Evolutionary conservation across 2,113 vertebrate species (phyloP).

Genomic region (Actenoides hombroni): DNA sequence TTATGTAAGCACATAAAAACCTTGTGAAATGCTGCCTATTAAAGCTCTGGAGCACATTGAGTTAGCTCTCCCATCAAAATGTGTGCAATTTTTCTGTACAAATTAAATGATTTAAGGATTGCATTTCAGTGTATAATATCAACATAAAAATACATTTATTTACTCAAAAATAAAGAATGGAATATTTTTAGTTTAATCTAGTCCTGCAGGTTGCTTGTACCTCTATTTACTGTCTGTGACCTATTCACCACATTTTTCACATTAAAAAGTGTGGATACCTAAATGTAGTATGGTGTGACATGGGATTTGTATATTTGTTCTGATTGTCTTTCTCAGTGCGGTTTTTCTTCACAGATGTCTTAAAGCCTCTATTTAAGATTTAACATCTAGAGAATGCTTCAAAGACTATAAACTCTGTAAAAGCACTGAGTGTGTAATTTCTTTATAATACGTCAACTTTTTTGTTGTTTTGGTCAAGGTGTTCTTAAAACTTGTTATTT

Average conservation of each 20-base stretch:
- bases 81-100: not conserved
- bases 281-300: not conserved
- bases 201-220: not conserved
- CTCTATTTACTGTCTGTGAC: not conserved
- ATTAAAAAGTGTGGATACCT: not conserved
- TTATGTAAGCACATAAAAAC: not conserved
- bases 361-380: not conserved
- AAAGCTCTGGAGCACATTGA: not conserved
- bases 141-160: not conserved
- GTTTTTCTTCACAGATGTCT: not conserved
- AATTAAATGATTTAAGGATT: not conserved
- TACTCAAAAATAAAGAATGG: not conserved
- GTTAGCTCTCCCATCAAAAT: not conserved
- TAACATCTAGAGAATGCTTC: not conserved
- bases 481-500: not conserved
- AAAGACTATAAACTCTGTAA: not conserved
- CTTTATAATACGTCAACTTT: not conserved
- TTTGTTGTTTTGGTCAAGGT: not conserved
- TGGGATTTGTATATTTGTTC: not conserved
- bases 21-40: not conserved
- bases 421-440: not conserved
- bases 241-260: not conserved
- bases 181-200: not conserved
- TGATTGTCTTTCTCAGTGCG: not conserved
- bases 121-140: not conserved